Evolutionary conservation across 2,888 invertebrate species (phyloP).

Genomic region (Aromia moschata): DNA sequence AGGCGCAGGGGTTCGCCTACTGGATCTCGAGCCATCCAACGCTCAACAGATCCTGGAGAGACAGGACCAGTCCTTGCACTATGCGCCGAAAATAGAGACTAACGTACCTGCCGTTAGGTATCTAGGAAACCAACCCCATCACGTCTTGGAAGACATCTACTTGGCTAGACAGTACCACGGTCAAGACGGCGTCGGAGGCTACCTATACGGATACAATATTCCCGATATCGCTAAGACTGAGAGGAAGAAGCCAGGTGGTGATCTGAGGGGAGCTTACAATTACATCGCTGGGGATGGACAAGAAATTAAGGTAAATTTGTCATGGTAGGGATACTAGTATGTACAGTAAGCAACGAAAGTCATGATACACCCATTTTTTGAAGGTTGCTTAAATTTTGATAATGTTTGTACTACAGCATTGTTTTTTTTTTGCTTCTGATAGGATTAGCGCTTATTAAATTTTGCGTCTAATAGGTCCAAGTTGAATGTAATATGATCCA

Average conservation of each 20-base stretch:
- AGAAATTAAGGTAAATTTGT: slow-evolving; percentile 70
- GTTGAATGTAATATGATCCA: too few relatives aligned
- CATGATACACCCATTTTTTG: too few relatives aligned
- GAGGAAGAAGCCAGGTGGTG: slow-evolving; percentile 74
- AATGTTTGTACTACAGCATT: too few relatives aligned
- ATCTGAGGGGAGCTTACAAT: slow-evolving; percentile 76
- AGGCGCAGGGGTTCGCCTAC: slow-evolving; percentile 64
- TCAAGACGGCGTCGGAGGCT: slow-evolving; percentile 71
- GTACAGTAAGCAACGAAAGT: too few relatives aligned
- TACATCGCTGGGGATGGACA: slow-evolving; percentile 71
- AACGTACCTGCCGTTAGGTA: slow-evolving; percentile 63
- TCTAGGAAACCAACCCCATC: slow-evolving; percentile 66
- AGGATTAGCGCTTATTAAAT: too few relatives aligned
- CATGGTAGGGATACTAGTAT: too few relatives aligned
- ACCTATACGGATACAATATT: slow-evolving; percentile 76
- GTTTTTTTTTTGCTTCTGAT: too few relatives aligned
- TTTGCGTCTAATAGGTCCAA: too few relatives aligned
- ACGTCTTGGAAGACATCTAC: slow-evolving; percentile 76
- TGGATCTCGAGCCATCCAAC: slow-evolving; percentile 67
- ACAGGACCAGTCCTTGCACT: slow-evolving; percentile 61
- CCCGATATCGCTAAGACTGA: slow-evolving; percentile 80
- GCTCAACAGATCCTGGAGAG: slow-evolving; percentile 64
- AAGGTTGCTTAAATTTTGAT: too few relatives aligned
- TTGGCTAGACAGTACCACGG: slow-evolving; percentile 77
- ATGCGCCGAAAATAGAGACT: slow-evolving; percentile 67